A percentile compares a stretch with the other conserved stretches of the same genome.
Conservation (phyloP, 2,888 invertebrate species). For the Orgyia antiqua region DNA sequence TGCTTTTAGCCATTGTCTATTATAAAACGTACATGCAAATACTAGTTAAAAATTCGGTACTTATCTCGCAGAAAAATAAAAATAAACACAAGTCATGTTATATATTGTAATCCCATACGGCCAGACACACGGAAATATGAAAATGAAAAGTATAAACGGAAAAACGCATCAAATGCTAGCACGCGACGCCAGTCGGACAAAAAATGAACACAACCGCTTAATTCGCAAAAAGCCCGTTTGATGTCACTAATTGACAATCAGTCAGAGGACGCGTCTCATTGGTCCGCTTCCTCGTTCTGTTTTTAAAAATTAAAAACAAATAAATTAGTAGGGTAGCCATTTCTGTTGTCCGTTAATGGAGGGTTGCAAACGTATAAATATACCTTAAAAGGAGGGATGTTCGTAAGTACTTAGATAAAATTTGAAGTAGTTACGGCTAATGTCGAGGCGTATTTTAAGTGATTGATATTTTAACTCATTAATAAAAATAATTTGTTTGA, state of each 20-base stretch:
- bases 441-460: too few species aligned
- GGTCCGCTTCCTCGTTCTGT: conserved; percentile 66
- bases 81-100: too few species aligned
- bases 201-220: conserved; percentile 75
- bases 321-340: conserved; percentile 60
- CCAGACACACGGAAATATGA: conserved; percentile 76
- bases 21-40: too few species aligned
- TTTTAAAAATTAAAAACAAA: conserved; percentile 76
- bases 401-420: too few species aligned
- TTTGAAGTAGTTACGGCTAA: too few species aligned
- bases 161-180: conserved; percentile 68
- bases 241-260: conserved; percentile 79
- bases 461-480: too few species aligned
- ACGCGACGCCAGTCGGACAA: conserved; percentile 57
- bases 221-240: conserved; percentile 79
- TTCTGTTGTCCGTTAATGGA: conserved; percentile 37
- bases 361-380: conserved; percentile 3
- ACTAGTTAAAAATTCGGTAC: too few species aligned
- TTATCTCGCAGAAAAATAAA: too few species aligned
- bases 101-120: conserved; percentile 49
- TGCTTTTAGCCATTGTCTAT: too few species aligned
- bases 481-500: neutral
- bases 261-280: conserved; percentile 73
- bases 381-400: too few species aligned
- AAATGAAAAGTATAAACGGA: conserved; percentile 73